Percentiles rank a stretch among this genome's conserved stretches.
Evolutionary conservation across 2,797 vertebrate species (phyloP).

Genomic region (Hylomyscus alleni): DNA sequence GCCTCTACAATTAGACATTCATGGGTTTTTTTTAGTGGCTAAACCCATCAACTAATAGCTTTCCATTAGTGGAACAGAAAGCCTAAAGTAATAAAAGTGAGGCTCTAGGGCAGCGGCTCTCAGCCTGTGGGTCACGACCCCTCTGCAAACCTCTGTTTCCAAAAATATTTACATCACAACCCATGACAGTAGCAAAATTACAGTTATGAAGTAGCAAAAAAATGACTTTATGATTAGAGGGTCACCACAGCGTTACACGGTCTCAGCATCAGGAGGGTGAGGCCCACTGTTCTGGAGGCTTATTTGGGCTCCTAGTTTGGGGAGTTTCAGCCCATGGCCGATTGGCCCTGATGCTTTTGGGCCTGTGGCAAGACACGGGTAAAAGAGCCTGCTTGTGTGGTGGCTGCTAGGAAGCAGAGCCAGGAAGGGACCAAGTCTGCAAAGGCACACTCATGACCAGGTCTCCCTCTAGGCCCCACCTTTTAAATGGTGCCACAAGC

Average conservation of each 20-base stretch:
- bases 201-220: neutral
- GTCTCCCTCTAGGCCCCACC: neutral
- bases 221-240: neutral
- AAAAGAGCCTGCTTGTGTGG: neutral
- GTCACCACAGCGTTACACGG: neutral
- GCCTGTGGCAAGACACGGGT: neutral
- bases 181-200: neutral
- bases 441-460: neutral
- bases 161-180: neutral
- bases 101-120: neutral
- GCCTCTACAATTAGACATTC: constrained; percentile 40
- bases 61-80: neutral
- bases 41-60: constrained; percentile 19
- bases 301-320: neutral
- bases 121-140: neutral
- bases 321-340: neutral
- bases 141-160: neutral
- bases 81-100: neutral
- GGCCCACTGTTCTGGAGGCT: neutral
- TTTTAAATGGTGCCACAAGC: neutral
- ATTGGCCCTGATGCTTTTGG: neutral
- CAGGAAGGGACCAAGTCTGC: neutral
- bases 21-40: neutral
- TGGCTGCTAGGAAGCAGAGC: neutral
- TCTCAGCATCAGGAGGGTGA: neutral